Percentiles rank a stretch among this genome's conserved stretches.
These are phyloP conservation scores for Huso huso DNA, from an alignment of 2,797 vertebrate genomes.

Conservation along the genomic window DNA sequence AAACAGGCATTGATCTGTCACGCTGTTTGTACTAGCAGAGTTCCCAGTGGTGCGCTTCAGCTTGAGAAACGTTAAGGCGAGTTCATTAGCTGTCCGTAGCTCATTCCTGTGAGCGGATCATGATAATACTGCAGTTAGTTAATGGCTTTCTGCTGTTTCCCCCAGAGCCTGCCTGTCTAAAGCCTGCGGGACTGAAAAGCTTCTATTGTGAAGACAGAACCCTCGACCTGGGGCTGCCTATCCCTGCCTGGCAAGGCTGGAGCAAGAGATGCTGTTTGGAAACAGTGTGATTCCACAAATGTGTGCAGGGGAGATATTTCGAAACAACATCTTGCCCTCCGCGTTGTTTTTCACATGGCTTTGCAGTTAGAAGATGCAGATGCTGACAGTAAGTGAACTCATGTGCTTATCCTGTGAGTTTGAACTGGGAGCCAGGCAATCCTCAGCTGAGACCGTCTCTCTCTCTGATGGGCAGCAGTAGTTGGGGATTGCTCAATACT, in stretches of 20 bases:
- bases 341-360: too few relatives aligned
- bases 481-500: too few relatives aligned
- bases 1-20: conserved; percentile 92
- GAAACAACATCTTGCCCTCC: conserved; percentile 13
- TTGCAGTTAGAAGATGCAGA: neutral
- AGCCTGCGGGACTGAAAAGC: conserved; percentile 74
- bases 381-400: neutral
- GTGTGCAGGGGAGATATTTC: conserved; percentile 47
- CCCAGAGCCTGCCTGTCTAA: conserved; percentile 89
- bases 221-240: conserved; percentile 55
- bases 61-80: conserved; percentile 77
- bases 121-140: conserved; percentile 97
- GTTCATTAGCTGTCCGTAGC: conserved; percentile 92
- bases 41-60: conserved; percentile 77
- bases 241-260: conserved; percentile 59
- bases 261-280: conserved; percentile 57
- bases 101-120: conserved; percentile 88
- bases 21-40: conserved; percentile 84
- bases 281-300: conserved; percentile 52
- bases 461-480: too few relatives aligned
- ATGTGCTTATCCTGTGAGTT: too few relatives aligned
- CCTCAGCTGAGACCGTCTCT: too few relatives aligned
- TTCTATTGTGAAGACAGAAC: conserved; percentile 48
- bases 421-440: too few relatives aligned
- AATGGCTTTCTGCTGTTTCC: conserved; percentile 98